Evolutionary conservation across 2,797 vertebrate species (phyloP).

Genomic region (Miichthys miiuy): DNA sequence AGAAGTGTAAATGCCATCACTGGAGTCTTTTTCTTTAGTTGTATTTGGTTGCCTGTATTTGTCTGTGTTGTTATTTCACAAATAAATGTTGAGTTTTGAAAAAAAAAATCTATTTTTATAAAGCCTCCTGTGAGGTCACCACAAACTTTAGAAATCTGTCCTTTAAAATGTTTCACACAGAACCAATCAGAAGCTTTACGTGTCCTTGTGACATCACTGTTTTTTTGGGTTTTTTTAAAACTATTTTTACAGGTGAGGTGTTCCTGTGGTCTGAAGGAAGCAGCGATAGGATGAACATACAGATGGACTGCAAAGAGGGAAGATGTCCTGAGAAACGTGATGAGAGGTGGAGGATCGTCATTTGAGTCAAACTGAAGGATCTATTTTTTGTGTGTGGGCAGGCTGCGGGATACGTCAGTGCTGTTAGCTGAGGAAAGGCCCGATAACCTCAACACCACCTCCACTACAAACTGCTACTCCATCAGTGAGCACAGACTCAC

Average conservation of each 20-base stretch:
- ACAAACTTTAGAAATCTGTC: background rate
- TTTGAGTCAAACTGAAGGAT: slow-evolving; percentile 64
- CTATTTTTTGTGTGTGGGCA: slow-evolving; percentile 68
- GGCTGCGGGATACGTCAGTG: slow-evolving; percentile 65
- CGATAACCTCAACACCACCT: slow-evolving; percentile 70
- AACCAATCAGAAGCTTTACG: background rate
- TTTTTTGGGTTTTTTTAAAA: slow-evolving; percentile 6
- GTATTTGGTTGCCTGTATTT: background rate
- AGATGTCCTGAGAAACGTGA: slow-evolving; percentile 54
- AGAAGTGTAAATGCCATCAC: background rate
- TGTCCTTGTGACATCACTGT: slow-evolving; percentile 1
- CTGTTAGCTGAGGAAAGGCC: slow-evolving; percentile 56
- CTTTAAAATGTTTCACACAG: background rate
- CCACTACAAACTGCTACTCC: slow-evolving; percentile 66
- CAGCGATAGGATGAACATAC: slow-evolving; percentile 11
- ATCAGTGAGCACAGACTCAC: slow-evolving; percentile 49
- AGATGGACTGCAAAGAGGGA: slow-evolving; percentile 40
- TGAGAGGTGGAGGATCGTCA: slow-evolving; percentile 47
- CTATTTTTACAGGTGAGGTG: slow-evolving; percentile 44
- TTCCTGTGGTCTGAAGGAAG: slow-evolving; percentile 27
- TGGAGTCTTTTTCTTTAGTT: background rate
- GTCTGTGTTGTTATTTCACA: background rate
- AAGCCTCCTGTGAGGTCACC: background rate
- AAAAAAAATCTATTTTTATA: no score
- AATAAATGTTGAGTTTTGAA: background rate